Base-by-base conservation (phyloP, 2,113 vertebrate species). In the Theristicus caerulescens region DNA sequence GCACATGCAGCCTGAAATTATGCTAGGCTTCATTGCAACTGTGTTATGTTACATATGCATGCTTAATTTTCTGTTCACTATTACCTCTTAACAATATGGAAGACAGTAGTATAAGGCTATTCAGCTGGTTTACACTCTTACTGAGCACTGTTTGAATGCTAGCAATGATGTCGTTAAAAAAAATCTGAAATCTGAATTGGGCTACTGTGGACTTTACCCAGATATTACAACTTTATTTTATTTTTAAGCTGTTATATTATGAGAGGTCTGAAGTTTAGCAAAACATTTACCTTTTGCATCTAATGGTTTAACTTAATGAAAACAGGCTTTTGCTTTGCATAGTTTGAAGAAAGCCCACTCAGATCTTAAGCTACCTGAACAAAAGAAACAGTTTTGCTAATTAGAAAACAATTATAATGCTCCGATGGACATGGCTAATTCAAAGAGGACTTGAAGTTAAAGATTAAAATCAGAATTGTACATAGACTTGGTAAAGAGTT, bases 61-160 rank as follows among this genome's bases (percentile, higher is more conserved):
- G 81, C 70, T 57, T 94, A 89, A 91, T 95, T 97, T 96, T 92
- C 86, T 92, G 69, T 84, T 91, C 93, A 61, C 92, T 92, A 42
- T 82, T 89, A 58, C 66, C 65, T 52, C 25, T 76, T 65, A 69
- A 73, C 70, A 71, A 49, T 76, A 84, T 13, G 11, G 73, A 69
- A 84, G 47, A 79, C 38, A 71, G 34, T 32, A 16, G 27, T 54
- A 84, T 76, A 86, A 84, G 32, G 65, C 42, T 94, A n/a, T 82
- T 91, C 44, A 88, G 44, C 21, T 87, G 47, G 31, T 90, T 94
- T 96, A 84, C 34, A 20, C 44, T 59, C 55, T 81, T 86, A 54
- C 55, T 84, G 55, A 94, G 57, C 44, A 12, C 26, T 15, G 27
- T 69, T 79, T 69, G 57, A 88, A 91, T 76, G 52, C 21, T 49